phyloP scores from a whole-genome alignment of 2,888 invertebrate genomes.

The Temnothorax ravouxi region DNA sequence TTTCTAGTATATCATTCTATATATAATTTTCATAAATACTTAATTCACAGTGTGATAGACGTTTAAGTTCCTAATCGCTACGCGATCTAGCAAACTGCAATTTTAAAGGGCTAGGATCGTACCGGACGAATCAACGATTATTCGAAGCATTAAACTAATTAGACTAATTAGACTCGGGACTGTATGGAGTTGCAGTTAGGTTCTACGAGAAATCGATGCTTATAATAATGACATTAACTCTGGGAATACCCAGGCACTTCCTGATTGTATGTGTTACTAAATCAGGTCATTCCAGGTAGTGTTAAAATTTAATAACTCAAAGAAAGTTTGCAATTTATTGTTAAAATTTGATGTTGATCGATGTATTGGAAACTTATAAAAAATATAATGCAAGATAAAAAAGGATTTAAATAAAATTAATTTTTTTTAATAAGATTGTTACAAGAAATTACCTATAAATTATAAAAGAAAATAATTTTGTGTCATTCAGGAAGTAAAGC shows the following conservation, averaged over 20 bases:
- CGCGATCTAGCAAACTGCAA: background rate
- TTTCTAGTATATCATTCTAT: background rate
- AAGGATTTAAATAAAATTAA: background rate
- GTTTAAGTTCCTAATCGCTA: background rate
- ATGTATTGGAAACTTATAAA: background rate
- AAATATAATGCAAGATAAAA: background rate
- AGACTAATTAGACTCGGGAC: slow-evolving; percentile 29
- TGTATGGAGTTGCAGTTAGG: slow-evolving; percentile 6
- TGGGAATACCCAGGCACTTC: slow-evolving; percentile 21
- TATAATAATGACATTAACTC: slow-evolving; percentile 44
- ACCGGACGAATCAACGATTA: slow-evolving; percentile 3
- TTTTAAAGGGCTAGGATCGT: background rate
- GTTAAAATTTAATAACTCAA: background rate
- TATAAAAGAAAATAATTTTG: background rate
- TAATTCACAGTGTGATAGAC: background rate
- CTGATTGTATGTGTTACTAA: slow-evolving; percentile 24
- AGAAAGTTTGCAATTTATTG: background rate
- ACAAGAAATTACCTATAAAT: background rate
- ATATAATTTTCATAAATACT: background rate
- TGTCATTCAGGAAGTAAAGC: background rate
- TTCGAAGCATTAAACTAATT: slow-evolving; percentile 38
- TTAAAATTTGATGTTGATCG: background rate
- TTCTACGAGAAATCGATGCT: slow-evolving; percentile 34
- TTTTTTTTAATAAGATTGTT: background rate
- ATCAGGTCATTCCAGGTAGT: slow-evolving; percentile 2